Percentiles rank a stretch among this genome's conserved stretches.
Evolutionary conservation across 1,140 invertebrate genomes (phyloP).

Genomic region (Lamellibrachia luymesi): DNA sequence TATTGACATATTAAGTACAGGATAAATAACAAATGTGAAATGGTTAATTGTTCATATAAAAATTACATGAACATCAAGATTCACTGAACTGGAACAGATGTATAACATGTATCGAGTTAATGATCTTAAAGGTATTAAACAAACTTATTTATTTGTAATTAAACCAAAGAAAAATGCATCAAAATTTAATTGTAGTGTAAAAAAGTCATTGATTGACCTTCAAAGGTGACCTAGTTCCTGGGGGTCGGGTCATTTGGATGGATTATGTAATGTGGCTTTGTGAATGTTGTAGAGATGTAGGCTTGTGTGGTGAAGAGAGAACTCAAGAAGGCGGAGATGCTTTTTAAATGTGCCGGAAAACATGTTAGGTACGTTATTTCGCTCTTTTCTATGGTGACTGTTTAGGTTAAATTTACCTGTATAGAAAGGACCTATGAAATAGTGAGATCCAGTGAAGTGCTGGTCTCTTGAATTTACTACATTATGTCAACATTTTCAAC

Average conservation of each 20-base stretch:
- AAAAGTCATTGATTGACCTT: not conserved
- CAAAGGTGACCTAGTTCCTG: not conserved
- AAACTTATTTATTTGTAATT: not conserved
- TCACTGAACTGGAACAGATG: no score
- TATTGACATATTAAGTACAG: no score
- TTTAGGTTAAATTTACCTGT: not conserved
- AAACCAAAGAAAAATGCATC: not conserved
- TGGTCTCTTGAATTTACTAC: no score
- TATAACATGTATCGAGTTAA: no score
- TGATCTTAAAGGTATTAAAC: not conserved
- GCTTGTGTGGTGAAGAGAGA: slow-evolving; percentile 83
- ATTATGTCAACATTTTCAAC: no score
- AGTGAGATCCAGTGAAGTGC: no score
- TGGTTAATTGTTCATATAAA: no score
- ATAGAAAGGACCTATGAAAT: no score
- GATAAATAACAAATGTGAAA: no score
- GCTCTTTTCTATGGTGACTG: not conserved
- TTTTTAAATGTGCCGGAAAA: slow-evolving; percentile 78
- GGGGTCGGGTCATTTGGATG: not conserved
- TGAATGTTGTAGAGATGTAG: slow-evolving; percentile 38
- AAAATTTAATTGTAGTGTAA: not conserved
- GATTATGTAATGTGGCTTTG: not conserved
- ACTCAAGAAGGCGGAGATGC: slow-evolving; percentile 74
- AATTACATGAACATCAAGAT: no score
- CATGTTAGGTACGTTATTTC: slow-evolving; percentile 61